Evolutionary conservation across 2,113 vertebrate species (phyloP).

Genomic region (Canis aureus): DNA sequence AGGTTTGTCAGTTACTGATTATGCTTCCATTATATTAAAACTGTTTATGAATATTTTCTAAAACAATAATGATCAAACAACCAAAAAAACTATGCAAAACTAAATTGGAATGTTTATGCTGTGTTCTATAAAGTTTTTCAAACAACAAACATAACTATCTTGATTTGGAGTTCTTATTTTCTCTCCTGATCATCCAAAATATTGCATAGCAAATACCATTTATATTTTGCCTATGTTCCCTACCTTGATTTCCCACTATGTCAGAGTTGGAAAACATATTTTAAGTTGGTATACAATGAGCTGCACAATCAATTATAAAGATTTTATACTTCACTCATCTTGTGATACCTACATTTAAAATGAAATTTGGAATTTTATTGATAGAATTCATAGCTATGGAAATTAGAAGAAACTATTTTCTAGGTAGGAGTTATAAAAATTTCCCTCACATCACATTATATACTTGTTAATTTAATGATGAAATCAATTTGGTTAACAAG

Average conservation of each 20-base stretch:
- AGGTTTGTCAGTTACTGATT: background rate
- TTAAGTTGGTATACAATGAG: background rate
- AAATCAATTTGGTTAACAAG: background rate
- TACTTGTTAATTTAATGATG: background rate
- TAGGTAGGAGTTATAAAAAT: background rate
- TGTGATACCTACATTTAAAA: background rate
- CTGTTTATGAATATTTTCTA: background rate
- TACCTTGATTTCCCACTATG: background rate
- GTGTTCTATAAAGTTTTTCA: background rate
- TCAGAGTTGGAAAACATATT: background rate
- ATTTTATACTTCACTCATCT: background rate
- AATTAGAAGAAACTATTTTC: conserved; percentile 9
- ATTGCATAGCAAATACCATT: background rate
- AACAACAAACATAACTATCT: background rate
- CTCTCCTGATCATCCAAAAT: background rate
- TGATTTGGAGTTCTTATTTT: background rate
- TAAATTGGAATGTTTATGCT: background rate
- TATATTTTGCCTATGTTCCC: background rate
- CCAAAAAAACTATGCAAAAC: background rate
- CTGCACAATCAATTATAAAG: background rate
- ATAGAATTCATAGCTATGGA: background rate
- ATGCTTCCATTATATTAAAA: background rate
- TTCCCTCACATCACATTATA: background rate
- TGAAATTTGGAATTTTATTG: background rate
- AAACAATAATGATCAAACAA: background rate